Conservation (phyloP, 2,113 vertebrate species). For the Excalfactoria chinensis region DNA sequence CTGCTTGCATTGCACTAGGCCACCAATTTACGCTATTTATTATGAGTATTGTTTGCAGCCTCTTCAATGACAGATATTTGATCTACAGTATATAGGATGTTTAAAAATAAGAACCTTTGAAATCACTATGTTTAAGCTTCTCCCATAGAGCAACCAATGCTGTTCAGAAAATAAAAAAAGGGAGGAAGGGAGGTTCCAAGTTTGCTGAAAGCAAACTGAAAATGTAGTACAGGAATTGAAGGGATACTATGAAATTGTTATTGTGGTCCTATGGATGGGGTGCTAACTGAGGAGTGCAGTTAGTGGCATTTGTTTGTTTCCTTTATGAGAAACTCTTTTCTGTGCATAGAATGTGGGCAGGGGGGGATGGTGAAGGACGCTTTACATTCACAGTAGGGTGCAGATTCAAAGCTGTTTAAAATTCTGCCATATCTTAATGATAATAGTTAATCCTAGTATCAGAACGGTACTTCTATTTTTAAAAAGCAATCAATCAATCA, state of each 20-base stretch:
- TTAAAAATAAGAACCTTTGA: not conserved
- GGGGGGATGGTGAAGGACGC: not conserved
- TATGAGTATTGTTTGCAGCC: not conserved
- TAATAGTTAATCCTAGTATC: slow-evolving; percentile 55
- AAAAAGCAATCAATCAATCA: slow-evolving; percentile 65
- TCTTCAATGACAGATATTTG: not conserved
- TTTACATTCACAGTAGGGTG: slow-evolving; percentile 47
- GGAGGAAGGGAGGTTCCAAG: not conserved
- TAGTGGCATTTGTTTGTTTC: not conserved
- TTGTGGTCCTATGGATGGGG: not conserved
- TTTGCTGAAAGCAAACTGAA: not conserved
- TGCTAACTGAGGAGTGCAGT: not conserved
- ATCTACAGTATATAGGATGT: not conserved
- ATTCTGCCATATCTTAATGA: slow-evolving; percentile 51
- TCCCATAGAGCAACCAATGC: not conserved
- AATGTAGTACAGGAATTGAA: not conserved
- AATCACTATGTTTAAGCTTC: not conserved
- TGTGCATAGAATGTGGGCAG: not conserved
- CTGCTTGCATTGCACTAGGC: not conserved
- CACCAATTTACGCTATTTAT: not conserved
- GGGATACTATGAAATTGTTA: not conserved
- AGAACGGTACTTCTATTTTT: slow-evolving; percentile 61
- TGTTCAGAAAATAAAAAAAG: not conserved
- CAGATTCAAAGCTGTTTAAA: slow-evolving; percentile 47
- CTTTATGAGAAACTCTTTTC: not conserved